phyloP scores from a whole-genome alignment of 2,113 vertebrate species.

The Camarhynchus parvulus region DNA sequence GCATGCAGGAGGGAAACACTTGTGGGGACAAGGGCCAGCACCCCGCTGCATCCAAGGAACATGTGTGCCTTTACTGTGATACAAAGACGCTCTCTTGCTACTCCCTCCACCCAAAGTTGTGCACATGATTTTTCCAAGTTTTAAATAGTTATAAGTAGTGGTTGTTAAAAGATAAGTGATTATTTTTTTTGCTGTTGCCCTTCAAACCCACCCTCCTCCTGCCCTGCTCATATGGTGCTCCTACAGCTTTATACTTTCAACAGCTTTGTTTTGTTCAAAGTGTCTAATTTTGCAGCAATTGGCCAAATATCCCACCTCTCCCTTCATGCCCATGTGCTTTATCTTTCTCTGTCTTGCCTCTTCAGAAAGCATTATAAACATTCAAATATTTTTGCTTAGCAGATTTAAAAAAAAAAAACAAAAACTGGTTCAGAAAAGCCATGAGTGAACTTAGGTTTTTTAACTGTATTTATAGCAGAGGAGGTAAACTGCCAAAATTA shows the following conservation, averaged over 20 bases:
- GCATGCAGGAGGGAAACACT: neutral
- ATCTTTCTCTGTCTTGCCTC: neutral
- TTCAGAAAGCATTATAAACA: neutral
- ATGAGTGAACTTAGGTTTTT: neutral
- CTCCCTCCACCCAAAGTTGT: neutral
- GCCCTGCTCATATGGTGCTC: neutral
- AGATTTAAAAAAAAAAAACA: neutral
- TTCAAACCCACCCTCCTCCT: neutral
- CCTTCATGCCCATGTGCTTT: neutral
- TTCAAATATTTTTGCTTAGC: neutral
- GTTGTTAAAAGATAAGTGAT: neutral
- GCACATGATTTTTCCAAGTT: neutral
- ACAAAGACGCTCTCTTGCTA: neutral
- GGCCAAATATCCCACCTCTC: neutral
- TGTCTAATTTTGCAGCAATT: neutral
- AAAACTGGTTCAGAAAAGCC: neutral
- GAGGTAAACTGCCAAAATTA: constrained; percentile 20
- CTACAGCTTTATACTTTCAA: neutral
- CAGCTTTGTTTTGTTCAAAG: neutral
- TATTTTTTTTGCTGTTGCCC: neutral
- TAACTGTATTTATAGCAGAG: neutral
- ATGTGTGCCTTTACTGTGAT: accelerated
- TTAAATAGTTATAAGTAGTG: neutral
- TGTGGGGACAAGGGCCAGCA: neutral
- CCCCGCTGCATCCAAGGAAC: neutral